A percentile compares a stretch with the other conserved stretches of the same genome.
These are phyloP conservation scores for Macropus fuliginosus DNA, from an alignment of 2,797 vertebrate genomes.

Conservation along the genomic window DNA sequence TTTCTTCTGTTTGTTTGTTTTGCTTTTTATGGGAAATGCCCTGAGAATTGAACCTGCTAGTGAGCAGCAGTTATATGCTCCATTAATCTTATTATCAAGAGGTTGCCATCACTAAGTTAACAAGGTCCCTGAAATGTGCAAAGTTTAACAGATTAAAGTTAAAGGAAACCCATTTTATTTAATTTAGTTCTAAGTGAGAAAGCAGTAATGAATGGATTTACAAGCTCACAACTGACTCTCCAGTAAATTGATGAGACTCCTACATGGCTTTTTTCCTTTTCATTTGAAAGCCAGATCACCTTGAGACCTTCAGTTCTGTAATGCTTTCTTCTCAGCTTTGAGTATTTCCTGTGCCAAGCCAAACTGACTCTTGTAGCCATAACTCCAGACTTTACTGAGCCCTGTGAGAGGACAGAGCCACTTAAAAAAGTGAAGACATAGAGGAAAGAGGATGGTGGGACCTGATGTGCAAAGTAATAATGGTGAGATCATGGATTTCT, in stretches of 20 bases:
- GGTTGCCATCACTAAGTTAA: neutral
- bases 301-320: neutral
- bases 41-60: constrained; percentile 10
- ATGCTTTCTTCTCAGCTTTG: neutral
- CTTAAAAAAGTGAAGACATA: neutral
- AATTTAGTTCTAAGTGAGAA: neutral
- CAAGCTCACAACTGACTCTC: neutral
- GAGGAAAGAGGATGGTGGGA: neutral
- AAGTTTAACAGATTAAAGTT: neutral
- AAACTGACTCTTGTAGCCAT: neutral
- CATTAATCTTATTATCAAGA: neutral
- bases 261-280: neutral
- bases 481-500: neutral
- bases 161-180: neutral
- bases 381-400: neutral
- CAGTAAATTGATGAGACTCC: neutral
- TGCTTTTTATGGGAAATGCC: neutral
- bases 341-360: neutral
- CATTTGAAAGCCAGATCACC: neutral
- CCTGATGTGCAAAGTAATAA: neutral
- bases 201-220: neutral
- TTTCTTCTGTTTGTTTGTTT: neutral
- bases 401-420: neutral
- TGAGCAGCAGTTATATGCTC: neutral
- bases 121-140: neutral